Base-by-base conservation (phyloP, 1,140 invertebrate species). In the Homarus americanus region DNA sequence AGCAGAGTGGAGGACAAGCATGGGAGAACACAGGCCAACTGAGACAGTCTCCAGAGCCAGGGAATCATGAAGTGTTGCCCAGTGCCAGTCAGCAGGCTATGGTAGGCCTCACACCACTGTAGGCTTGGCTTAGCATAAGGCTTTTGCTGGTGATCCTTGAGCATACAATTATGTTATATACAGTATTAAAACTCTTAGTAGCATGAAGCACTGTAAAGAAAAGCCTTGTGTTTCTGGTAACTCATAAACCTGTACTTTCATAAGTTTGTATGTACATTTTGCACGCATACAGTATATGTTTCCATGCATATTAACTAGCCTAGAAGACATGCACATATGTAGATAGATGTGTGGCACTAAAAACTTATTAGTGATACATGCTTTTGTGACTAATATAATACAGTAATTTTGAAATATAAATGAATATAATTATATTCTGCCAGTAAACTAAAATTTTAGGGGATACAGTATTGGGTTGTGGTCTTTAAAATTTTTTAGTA, bases 1-100 rank as follows among this genome's bases (percentile, higher is more conserved):
- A 89, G 87, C 87, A 89, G 32, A 82, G 87, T 89, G 87, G 87
- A 36, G 87, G 87, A 0, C 87, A 89, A 40, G 79, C 87, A 20
- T 89, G 87, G 87, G 87, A 89, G 40, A 82, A 44, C 34, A 53
- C 78, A 17, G 44, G 63, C 38, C 87, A 89, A 49, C 49, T 53
- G 32, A 87, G 53, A 40, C 49, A 87, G 63, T 89, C 87, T 24
- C 87, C 87, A 36, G 87, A 89, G 40, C 58, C 66, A 32, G 38
- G 44, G 44, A 73, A 41, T 24, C 87, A 89, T 15, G 87, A 89
- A 34, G 41, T 66, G 49, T 73, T 66, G n/a, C 87, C 87, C 10
- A 82, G 87, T 82, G 78, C 87, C 58, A 89, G 87, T 38, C 87
- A 89, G 63, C 78, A 82, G 20, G 63, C 78, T n/a, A 75, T 89